phyloP scores from a whole-genome alignment of 2,888 invertebrate genomes.

The Lepas anatifera region DNA sequence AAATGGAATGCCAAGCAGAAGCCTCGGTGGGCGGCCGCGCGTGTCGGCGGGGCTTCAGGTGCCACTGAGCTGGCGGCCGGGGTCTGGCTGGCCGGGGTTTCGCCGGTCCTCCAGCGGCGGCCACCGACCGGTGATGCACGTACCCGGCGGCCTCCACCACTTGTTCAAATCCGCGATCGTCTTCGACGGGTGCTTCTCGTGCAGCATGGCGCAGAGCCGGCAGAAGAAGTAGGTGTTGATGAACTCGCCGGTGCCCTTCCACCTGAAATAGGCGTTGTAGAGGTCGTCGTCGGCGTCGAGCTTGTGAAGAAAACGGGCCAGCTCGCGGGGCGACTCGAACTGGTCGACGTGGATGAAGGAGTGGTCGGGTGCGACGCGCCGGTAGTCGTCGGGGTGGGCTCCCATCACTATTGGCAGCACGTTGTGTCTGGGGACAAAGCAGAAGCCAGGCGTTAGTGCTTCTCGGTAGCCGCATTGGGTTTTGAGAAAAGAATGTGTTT shows the following conservation, averaged over 20 bases:
- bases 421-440: slow-evolving; percentile 52
- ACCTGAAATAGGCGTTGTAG: slow-evolving; percentile 71
- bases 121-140: slow-evolving; percentile 66
- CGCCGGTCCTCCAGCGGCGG: too few relatives aligned
- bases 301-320: slow-evolving; percentile 72
- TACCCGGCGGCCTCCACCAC: slow-evolving; percentile 66
- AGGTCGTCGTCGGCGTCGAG: slow-evolving; percentile 76
- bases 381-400: slow-evolving; percentile 81
- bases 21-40: too few relatives aligned
- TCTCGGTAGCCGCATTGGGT: too few relatives aligned
- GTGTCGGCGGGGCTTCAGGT: too few relatives aligned
- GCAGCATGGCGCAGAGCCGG: slow-evolving; percentile 71
- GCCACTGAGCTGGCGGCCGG: too few relatives aligned
- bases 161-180: slow-evolving; percentile 72
- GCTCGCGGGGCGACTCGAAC: slow-evolving; percentile 70
- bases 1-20: too few relatives aligned
- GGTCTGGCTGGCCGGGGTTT: too few relatives aligned
- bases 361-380: slow-evolving; percentile 70
- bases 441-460: too few relatives aligned
- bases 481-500: too few relatives aligned
- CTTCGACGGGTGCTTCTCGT: slow-evolving; percentile 40
- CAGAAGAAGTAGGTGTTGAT: slow-evolving; percentile 94
- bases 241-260: slow-evolving; percentile 90
- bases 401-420: slow-evolving; percentile 94
- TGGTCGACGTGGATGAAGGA: slow-evolving; percentile 95